phyloP scores from a whole-genome alignment of 1,140 invertebrate genomes.

The Stenopsyche tienmushanensis region DNA sequence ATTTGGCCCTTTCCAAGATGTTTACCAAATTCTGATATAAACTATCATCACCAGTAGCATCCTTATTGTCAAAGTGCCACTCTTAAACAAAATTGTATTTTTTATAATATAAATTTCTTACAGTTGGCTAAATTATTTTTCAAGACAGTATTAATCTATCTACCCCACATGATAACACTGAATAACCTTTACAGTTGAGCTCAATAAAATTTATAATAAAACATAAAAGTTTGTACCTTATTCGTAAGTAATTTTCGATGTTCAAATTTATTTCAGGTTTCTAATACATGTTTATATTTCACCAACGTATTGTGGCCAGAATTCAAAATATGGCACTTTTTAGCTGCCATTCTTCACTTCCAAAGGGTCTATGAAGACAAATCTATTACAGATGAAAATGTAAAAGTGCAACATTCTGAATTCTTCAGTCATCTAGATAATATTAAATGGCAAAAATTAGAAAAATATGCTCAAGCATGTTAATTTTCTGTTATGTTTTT shows the following conservation, averaged over 20 bases:
- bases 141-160: too few species aligned
- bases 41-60: too few species aligned
- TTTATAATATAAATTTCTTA: too few species aligned
- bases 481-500: conserved; percentile 15
- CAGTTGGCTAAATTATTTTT: too few species aligned
- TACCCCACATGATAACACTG: too few species aligned
- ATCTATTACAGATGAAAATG: not conserved
- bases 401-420: not conserved
- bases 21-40: too few species aligned
- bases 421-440: conserved; percentile 15
- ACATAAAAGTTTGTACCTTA: too few species aligned
- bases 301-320: conserved; percentile 89
- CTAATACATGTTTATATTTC: conserved; percentile 74
- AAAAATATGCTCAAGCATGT: conserved; percentile 25
- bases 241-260: conserved; percentile 5
- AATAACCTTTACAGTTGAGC: too few species aligned
- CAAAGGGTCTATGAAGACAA: conserved; percentile 58
- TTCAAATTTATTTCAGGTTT: conserved; percentile 58
- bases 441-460: conserved; percentile 12
- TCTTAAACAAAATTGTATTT: too few species aligned
- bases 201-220: too few species aligned
- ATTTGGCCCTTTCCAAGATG: too few species aligned
- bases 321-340: conserved; percentile 87
- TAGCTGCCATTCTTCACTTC: conserved; percentile 82
- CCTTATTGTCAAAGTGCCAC: too few species aligned